Evolutionary conservation across 2,113 vertebrate genomes (phyloP).

Genomic region (Malurus elegans): DNA sequence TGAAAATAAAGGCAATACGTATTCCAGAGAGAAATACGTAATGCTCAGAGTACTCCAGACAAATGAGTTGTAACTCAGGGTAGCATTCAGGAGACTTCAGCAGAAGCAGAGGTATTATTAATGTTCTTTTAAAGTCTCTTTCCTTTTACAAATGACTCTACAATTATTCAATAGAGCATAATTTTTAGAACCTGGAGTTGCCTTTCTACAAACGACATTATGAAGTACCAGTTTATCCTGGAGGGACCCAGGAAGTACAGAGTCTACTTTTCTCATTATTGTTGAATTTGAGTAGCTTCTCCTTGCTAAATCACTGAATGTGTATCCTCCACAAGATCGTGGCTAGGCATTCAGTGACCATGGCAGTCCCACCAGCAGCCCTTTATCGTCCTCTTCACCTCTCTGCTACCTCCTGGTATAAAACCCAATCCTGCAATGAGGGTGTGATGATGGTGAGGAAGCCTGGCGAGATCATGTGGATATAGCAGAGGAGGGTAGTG

Average conservation of each 20-base stretch:
- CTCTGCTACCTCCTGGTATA: not conserved
- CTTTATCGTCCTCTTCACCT: not conserved
- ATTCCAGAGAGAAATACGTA: not conserved
- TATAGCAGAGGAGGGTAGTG: not conserved
- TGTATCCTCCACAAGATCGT: not conserved
- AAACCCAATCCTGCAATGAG: not conserved
- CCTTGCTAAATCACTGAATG: accelerated
- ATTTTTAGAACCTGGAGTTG: not conserved
- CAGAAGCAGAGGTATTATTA: not conserved
- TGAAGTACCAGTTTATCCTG: not conserved
- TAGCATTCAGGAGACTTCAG: not conserved
- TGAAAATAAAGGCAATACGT: conserved; percentile 27
- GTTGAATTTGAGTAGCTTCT: not conserved
- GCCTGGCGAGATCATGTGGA: not conserved
- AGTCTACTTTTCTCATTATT: not conserved
- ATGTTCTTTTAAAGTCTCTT: not conserved
- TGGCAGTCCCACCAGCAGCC: not conserved
- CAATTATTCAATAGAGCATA: not conserved
- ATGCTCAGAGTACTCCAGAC: conserved; percentile 2
- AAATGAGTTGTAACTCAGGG: not conserved
- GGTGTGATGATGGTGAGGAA: not conserved
- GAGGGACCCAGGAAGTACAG: not conserved
- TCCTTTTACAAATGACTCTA: not conserved
- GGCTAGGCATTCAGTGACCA: not conserved
- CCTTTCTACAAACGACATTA: not conserved